phyloP scores from a whole-genome alignment of 2,888 invertebrate species.

The Tiphia femorata region DNA sequence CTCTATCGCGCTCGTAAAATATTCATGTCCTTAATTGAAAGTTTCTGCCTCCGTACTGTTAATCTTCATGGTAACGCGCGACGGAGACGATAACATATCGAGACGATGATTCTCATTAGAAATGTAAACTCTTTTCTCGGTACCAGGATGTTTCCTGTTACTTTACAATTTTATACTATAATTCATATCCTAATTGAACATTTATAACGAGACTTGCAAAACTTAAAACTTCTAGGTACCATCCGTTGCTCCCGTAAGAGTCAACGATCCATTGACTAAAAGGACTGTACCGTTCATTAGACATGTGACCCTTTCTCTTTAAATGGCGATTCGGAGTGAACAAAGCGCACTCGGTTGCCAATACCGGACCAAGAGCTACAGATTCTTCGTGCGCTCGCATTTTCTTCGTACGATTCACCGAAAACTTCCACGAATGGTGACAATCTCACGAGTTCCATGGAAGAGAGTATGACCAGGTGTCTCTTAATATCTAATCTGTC shows the following conservation, averaged over 20 bases:
- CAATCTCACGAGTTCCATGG: too few species aligned
- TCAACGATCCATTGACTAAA: neutral
- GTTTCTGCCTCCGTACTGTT: neutral
- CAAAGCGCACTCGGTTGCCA: neutral
- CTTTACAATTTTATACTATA: too few species aligned
- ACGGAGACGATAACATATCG: too few species aligned
- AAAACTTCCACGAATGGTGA: too few species aligned
- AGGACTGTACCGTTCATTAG: slow-evolving; percentile 9
- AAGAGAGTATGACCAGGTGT: too few species aligned
- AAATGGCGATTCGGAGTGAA: slow-evolving; percentile 7
- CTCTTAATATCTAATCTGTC: neutral
- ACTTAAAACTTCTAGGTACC: too few species aligned
- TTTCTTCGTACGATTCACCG: too few species aligned
- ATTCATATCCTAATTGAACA: too few species aligned
- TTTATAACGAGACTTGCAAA: too few species aligned
- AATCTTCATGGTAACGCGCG: neutral
- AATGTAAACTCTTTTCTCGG: too few species aligned
- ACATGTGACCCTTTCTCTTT: slow-evolving; percentile 7
- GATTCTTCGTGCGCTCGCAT: neutral
- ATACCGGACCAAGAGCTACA: neutral
- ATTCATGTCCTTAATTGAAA: slow-evolving; percentile 11
- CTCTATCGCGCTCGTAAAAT: neutral
- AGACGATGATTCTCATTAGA: too few species aligned
- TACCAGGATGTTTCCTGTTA: too few species aligned
- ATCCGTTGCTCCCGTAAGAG: neutral